Evolutionary conservation across 2,113 vertebrate species (phyloP).

Genomic region (Sturnus vulgaris): DNA sequence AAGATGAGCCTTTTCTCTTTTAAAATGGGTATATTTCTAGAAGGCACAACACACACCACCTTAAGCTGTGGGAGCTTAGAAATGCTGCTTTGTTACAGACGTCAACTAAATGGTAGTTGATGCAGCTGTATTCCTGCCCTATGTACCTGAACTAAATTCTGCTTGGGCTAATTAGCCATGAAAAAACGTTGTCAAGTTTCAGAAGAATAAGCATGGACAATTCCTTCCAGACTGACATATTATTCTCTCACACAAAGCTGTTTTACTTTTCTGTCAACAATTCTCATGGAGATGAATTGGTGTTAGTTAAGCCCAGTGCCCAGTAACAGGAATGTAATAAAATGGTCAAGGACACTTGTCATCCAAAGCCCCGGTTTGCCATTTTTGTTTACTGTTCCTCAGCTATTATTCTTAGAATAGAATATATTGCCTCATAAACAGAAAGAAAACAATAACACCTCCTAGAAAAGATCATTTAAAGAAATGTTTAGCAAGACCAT

Average conservation of each 20-base stretch:
- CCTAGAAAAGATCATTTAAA: not conserved
- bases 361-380: not conserved
- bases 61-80: not conserved
- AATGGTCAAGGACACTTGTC: not conserved
- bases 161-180: not conserved
- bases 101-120: not conserved
- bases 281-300: not conserved
- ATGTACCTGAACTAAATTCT: not conserved
- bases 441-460: not conserved
- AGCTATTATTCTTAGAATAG: not conserved
- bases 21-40: not conserved
- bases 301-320: not conserved
- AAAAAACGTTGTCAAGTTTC: not conserved
- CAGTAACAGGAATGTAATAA: not conserved
- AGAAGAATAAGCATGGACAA: not conserved
- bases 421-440: not conserved
- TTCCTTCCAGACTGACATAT: not conserved
- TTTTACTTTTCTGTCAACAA: not conserved
- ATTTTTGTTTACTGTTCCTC: not conserved
- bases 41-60: not conserved
- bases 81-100: not conserved
- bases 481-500: not conserved
- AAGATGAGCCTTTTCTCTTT: not conserved
- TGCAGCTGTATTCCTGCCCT: not conserved
- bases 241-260: not conserved